These are phyloP conservation scores for Leucopternis melanops DNA, from an alignment of 2,113 vertebrate species.

Conservation along the genomic window DNA sequence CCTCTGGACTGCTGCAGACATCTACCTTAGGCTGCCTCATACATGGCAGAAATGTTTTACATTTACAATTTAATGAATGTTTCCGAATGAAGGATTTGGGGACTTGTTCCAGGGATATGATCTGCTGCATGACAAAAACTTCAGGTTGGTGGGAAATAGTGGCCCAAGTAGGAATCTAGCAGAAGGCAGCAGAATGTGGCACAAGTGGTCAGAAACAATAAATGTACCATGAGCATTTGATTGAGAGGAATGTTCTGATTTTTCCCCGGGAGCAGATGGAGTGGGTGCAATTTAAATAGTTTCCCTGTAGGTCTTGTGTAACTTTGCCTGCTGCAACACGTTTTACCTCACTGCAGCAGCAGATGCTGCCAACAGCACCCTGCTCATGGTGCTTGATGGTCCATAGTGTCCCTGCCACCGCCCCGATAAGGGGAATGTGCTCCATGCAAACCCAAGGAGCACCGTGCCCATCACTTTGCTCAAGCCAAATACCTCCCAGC, in stretches of 20 bases:
- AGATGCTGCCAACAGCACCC: neutral
- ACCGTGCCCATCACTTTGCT: neutral
- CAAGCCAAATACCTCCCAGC: neutral
- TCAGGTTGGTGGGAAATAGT: neutral
- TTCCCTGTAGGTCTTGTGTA: neutral
- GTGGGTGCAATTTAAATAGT: neutral
- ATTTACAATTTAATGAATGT: neutral
- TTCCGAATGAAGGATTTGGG: neutral
- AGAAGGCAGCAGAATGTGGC: neutral
- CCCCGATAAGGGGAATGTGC: neutral
- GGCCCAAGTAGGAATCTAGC: neutral
- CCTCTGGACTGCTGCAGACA: neutral
- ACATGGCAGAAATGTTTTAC: neutral
- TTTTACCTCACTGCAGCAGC: neutral
- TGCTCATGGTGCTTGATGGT: neutral
- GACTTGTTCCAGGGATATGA: neutral
- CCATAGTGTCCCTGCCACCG: neutral
- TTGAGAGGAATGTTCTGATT: neutral
- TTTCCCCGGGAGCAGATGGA: neutral
- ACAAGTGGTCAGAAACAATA: neutral
- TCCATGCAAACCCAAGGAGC: neutral
- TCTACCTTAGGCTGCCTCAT: neutral
- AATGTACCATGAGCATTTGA: neutral
- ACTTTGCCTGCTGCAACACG: neutral
- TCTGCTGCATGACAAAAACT: neutral